These are phyloP conservation scores for Eremophila alpestris DNA, from an alignment of 2,797 vertebrate genomes.

Conservation along the genomic window DNA sequence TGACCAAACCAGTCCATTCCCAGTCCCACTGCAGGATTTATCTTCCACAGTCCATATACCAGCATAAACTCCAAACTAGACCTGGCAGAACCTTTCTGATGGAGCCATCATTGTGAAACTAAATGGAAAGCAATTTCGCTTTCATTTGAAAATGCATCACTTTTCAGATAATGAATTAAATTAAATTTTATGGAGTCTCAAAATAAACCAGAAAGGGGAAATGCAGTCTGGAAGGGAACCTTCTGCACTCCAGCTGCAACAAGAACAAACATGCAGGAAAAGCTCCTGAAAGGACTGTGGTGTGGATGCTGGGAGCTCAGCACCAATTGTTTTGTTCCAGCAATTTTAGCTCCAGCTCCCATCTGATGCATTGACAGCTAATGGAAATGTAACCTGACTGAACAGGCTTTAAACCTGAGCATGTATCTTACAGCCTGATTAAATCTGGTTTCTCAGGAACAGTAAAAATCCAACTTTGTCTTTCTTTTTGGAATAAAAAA, in stretches of 20 bases:
- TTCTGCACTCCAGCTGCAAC: background rate
- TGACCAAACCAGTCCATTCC: background rate
- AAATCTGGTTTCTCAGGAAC: background rate
- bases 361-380: background rate
- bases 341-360: background rate
- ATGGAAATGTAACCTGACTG: background rate
- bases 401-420: background rate
- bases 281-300: background rate
- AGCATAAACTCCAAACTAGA: background rate
- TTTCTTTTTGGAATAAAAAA: background rate
- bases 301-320: background rate
- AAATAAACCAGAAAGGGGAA: background rate
- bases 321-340: background rate
- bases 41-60: background rate
- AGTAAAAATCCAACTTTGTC: background rate
- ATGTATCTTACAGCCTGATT: background rate
- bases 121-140: background rate
- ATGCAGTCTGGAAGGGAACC: background rate
- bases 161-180: background rate
- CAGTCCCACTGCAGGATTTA: background rate
- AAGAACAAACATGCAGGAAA: background rate
- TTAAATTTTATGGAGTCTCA: background rate
- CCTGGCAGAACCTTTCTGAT: background rate
- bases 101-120: background rate
- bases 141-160: background rate